Evolutionary conservation across 2,888 invertebrate species (phyloP).

Genomic region (Acleris cristana): DNA sequence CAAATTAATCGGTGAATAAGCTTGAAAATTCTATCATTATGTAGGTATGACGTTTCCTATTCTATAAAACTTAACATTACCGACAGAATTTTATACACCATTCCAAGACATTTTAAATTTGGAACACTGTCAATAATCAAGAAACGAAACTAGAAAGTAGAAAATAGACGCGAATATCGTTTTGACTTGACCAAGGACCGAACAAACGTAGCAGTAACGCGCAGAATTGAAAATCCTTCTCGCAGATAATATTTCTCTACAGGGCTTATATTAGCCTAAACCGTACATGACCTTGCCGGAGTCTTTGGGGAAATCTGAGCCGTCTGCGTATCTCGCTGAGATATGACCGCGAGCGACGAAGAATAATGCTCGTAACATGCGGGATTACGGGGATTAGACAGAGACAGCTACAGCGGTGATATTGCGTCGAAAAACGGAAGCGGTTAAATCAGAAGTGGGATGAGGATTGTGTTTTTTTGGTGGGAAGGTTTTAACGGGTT

Average conservation of each 20-base stretch:
- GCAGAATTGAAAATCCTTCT: conserved; percentile 15
- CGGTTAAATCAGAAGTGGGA: conserved; percentile 9
- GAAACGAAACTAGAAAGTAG: too few species aligned
- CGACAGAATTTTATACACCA: too few species aligned
- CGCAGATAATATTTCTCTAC: conserved; percentile 24
- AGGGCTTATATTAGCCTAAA: conserved; percentile 28
- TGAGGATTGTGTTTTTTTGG: background rate
- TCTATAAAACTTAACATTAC: too few species aligned
- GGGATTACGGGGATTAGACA: conserved; percentile 32
- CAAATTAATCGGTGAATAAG: too few species aligned
- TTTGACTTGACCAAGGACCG: background rate
- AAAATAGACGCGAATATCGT: too few species aligned
- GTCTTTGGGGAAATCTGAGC: conserved; percentile 31
- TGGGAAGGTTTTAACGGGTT: background rate
- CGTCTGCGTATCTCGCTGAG: conserved; percentile 22
- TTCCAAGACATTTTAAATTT: too few species aligned
- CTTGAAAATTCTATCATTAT: too few species aligned
- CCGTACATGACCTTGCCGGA: conserved; percentile 25
- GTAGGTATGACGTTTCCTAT: too few species aligned
- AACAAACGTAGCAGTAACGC: background rate
- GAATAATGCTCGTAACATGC: conserved; percentile 33
- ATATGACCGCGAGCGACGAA: conserved; percentile 35
- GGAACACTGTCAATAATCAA: too few species aligned
- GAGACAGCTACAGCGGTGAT: conserved; percentile 23
- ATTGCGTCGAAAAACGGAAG: conserved; percentile 25